Conservation (phyloP, 2,113 vertebrate genomes). For the Dicrurus megarhynchus region DNA sequence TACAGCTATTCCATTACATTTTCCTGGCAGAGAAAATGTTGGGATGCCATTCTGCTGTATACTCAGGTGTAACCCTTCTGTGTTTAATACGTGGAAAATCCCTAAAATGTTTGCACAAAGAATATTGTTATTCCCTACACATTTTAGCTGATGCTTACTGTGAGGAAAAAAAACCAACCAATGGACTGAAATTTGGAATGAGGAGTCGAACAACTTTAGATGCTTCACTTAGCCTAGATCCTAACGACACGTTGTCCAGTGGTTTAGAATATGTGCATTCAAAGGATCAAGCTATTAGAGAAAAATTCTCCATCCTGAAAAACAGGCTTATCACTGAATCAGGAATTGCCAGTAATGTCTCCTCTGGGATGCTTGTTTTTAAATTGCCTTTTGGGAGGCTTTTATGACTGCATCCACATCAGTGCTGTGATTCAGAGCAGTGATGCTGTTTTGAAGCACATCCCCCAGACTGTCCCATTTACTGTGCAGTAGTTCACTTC, state of each 20-base stretch:
- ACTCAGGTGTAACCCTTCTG: not conserved
- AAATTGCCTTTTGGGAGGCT: conserved; percentile 61
- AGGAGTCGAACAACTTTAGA: not conserved
- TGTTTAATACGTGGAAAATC: not conserved
- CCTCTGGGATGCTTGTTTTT: conserved; percentile 57
- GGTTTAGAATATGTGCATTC: conserved; percentile 6
- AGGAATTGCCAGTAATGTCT: conserved; percentile 54
- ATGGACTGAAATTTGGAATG: not conserved
- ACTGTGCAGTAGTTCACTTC: not conserved
- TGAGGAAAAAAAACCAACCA: not conserved
- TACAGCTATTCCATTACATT: not conserved
- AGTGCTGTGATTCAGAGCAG: conserved; percentile 13
- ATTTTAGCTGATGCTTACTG: not conserved
- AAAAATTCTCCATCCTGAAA: conserved; percentile 28
- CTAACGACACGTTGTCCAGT: not conserved
- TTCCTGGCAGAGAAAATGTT: not conserved
- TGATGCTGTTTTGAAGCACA: conserved; percentile 34
- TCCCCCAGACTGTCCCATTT: conserved; percentile 18
- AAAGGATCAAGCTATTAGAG: conserved; percentile 18
- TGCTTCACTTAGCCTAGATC: not conserved
- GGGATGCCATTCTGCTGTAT: not conserved
- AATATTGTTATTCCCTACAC: not conserved
- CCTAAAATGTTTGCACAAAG: not conserved
- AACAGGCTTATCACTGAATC: conserved; percentile 29
- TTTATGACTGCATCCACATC: conserved; percentile 43